A percentile compares a stretch with the other conserved stretches of the same genome.
Evolutionary conservation across 2,888 invertebrate species (phyloP).

Genomic region (Pelosia muscerda): DNA sequence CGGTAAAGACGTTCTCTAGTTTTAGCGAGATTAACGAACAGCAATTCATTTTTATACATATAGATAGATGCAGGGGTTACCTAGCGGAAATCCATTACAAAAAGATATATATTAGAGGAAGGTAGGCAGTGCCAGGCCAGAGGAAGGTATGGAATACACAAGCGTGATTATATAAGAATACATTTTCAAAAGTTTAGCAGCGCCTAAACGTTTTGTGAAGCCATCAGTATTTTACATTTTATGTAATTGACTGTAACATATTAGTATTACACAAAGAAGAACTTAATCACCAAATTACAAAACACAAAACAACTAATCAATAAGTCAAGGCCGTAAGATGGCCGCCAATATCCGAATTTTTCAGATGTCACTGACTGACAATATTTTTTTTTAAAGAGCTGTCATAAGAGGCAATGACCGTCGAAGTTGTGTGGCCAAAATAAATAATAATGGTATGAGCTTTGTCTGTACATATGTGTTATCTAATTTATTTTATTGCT

Average conservation of each 20-base stretch:
- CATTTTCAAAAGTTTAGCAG: neutral
- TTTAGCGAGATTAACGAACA: too few relatives aligned
- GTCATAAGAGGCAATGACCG: conserved; percentile 50
- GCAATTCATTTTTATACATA: too few relatives aligned
- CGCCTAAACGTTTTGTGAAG: neutral
- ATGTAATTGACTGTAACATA: conserved; percentile 1
- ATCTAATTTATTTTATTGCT: conserved; percentile 14
- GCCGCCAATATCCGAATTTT: conserved; percentile 35
- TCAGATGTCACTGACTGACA: conserved; percentile 54
- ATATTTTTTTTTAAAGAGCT: conserved; percentile 12
- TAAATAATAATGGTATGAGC: conserved; percentile 43
- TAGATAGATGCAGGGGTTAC: too few relatives aligned
- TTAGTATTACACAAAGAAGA: neutral
- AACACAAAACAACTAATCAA: conserved; percentile 35
- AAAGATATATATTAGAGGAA: too few relatives aligned
- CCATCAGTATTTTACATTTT: conserved; percentile 6
- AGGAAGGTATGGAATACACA: too few relatives aligned
- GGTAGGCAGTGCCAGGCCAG: too few relatives aligned
- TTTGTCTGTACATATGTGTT: conserved; percentile 10
- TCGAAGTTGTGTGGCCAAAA: conserved; percentile 48
- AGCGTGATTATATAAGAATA: too few relatives aligned
- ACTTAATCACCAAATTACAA: conserved; percentile 4
- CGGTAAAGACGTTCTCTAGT: too few relatives aligned
- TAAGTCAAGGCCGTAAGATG: conserved; percentile 54
- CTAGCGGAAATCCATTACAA: too few relatives aligned